These are phyloP conservation scores for Apis cerana DNA, from an alignment of 1,140 invertebrate species.

Conservation along the genomic window DNA sequence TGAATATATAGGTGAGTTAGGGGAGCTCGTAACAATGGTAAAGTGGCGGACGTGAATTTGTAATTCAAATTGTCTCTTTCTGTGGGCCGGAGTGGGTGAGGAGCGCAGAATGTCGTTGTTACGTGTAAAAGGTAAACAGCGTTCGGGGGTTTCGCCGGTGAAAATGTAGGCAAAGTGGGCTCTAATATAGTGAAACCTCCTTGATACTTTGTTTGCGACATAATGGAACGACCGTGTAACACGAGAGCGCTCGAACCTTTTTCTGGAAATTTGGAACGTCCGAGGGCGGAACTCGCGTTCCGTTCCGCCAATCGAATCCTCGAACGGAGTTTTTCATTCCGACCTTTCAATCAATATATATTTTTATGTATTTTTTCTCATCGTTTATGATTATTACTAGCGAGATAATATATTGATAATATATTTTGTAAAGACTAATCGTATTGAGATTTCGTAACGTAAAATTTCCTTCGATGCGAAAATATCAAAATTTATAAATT, in stretches of 20 bases:
- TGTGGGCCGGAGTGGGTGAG: neutral
- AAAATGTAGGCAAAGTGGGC: conserved; percentile 35
- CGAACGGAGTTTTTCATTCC: neutral
- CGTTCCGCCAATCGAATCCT: conserved; percentile 23
- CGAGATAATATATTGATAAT: no score
- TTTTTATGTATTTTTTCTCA: no score
- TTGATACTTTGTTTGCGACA: conserved; percentile 41
- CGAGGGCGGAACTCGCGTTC: conserved; percentile 10
- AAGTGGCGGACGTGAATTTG: conserved; percentile 36
- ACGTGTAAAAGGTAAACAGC: conserved; percentile 41
- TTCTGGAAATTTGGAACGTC: conserved; percentile 31
- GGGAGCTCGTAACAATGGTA: conserved; percentile 12
- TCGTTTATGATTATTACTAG: no score
- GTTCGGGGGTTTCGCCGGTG: neutral
- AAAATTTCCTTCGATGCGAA: neutral
- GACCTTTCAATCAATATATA: neutral
- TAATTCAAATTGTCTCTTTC: conserved; percentile 45
- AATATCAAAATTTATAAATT: neutral
- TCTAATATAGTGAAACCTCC: conserved; percentile 34
- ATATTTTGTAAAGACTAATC: no score
- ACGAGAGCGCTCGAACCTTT: conserved; percentile 16
- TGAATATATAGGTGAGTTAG: conserved; percentile 13
- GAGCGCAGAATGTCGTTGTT: neutral
- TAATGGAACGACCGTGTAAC: conserved; percentile 41
- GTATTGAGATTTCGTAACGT: no score